Conservation (phyloP, 2,113 vertebrate genomes). For the Chaetorhynchus papuensis region DNA sequence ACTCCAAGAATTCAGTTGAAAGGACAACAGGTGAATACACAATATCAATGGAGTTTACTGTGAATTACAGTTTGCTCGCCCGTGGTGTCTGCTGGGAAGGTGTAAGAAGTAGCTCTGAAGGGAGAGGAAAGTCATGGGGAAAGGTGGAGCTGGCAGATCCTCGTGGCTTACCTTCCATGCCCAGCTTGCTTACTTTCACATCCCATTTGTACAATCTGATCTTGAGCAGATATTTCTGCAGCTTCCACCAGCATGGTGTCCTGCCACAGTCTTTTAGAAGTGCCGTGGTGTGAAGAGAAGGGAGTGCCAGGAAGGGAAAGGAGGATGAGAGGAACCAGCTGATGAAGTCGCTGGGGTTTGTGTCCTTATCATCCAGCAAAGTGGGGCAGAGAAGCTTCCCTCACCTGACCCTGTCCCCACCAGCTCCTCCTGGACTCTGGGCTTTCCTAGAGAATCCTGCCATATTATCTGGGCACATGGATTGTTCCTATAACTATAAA, state of each 20-base stretch:
- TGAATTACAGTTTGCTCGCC: neutral
- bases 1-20: neutral
- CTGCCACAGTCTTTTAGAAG: neutral
- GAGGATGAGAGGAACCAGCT: neutral
- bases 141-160: neutral
- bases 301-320: neutral
- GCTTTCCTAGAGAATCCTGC: neutral
- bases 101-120: neutral
- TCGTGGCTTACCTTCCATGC: neutral
- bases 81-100: neutral
- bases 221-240: neutral
- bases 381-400: neutral
- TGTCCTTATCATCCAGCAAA: neutral
- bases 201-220: neutral
- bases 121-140: neutral
- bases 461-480: fast-evolving
- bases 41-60: neutral
- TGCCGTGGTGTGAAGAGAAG: neutral
- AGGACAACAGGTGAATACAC: neutral
- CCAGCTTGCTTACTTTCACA: neutral
- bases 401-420: neutral
- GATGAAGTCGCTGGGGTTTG: neutral
- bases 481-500: neutral
- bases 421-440: neutral
- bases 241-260: neutral